These are phyloP conservation scores for Orestias chungarensis DNA, from an alignment of 2,797 vertebrate genomes.

Conservation along the genomic window DNA sequence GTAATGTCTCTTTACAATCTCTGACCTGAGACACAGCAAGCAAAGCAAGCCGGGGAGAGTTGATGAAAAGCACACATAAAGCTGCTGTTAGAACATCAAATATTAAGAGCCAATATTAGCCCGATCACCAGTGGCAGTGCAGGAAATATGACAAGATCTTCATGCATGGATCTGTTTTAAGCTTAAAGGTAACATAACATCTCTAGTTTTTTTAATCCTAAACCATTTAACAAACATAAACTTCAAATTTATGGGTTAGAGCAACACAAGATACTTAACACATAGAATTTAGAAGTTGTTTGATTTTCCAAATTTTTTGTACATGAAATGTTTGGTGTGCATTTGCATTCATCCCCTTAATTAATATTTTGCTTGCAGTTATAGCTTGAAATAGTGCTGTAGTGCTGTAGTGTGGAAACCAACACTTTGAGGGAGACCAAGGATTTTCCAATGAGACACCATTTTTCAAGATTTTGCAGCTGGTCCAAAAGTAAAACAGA, in stretches of 20 bases:
- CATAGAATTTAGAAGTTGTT: neutral
- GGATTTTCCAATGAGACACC: no score
- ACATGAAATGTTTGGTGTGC: neutral
- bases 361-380: neutral
- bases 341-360: neutral
- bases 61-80: constrained; percentile 62
- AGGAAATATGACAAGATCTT: constrained; percentile 73
- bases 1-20: constrained; percentile 54
- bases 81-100: constrained; percentile 86
- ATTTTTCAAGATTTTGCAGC: no score
- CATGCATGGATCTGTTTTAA: constrained; percentile 34
- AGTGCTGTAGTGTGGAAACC: neutral
- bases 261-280: neutral
- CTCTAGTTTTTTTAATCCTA: neutral
- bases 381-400: neutral
- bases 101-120: constrained; percentile 95
- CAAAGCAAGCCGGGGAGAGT: constrained; percentile 27
- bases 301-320: neutral
- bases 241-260: neutral
- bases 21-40: constrained; percentile 30
- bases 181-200: constrained; percentile 39
- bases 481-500: no score
- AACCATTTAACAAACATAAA: neutral
- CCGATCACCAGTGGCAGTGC: constrained; percentile 75
- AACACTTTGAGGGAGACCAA: neutral